Evolutionary conservation across 2,113 vertebrate species (phyloP).

Genomic region (Paedocypris sp.): DNA sequence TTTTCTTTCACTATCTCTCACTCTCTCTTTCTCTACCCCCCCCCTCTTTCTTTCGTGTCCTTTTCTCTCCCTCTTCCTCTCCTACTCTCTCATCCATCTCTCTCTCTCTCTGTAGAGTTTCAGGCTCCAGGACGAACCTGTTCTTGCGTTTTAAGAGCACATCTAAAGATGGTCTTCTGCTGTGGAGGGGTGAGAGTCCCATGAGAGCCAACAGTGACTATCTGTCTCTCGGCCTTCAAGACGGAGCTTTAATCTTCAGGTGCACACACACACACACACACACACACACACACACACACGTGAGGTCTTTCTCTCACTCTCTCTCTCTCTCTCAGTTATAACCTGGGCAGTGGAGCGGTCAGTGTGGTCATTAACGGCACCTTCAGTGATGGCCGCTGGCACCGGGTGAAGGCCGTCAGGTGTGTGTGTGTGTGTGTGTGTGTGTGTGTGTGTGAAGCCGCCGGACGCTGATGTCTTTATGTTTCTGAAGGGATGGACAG

Average conservation of each 20-base stretch:
- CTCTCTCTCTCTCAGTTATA: slow-evolving; percentile 63
- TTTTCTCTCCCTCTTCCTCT: too few species aligned
- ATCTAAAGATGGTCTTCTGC: slow-evolving; percentile 76
- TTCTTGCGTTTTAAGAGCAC: slow-evolving; percentile 94
- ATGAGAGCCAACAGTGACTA: slow-evolving; percentile 84
- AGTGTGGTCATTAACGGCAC: slow-evolving; percentile 76
- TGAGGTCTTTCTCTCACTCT: background rate
- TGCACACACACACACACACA: slow-evolving; percentile 26
- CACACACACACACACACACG: background rate
- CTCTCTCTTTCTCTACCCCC: too few species aligned
- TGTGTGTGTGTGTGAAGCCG: too few species aligned
- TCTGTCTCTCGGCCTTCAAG: slow-evolving; percentile 82
- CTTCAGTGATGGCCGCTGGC: slow-evolving; percentile 84
- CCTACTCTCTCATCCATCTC: background rate
- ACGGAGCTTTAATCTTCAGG: slow-evolving; percentile 83
- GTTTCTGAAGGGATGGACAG: slow-evolving; percentile 72
- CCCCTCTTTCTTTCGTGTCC: too few species aligned
- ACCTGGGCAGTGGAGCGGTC: slow-evolving; percentile 78
- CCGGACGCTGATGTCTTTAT: background rate
- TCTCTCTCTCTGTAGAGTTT: slow-evolving; percentile 59
- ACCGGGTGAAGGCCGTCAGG: slow-evolving; percentile 86
- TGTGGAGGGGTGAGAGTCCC: slow-evolving; percentile 85
- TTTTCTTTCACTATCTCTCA: too few species aligned
- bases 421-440: too few species aligned
- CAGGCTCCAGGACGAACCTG: slow-evolving; percentile 77